A percentile compares a stretch with the other conserved stretches of the same genome.
phyloP scores from a whole-genome alignment of 2,113 vertebrate genomes.

The Nycticryphes semicollaris region DNA sequence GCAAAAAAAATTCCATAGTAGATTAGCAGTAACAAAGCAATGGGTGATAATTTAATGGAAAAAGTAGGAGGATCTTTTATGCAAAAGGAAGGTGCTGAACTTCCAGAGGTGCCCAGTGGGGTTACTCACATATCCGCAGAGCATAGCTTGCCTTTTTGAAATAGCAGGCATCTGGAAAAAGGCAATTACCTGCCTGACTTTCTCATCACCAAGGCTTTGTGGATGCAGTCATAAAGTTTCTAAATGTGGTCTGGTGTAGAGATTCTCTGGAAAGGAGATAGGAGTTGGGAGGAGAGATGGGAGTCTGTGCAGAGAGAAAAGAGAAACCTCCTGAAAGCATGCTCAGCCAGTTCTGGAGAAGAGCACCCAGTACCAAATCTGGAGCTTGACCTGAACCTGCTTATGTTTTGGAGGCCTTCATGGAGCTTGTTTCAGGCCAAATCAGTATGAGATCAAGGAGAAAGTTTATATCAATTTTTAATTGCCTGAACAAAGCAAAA shows the following conservation, averaged over 20 bases:
- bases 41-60: background rate
- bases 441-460: slow-evolving; percentile 33
- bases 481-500: slow-evolving; percentile 65
- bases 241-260: background rate
- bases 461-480: slow-evolving; percentile 36
- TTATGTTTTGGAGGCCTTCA: background rate
- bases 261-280: background rate
- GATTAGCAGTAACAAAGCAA: background rate
- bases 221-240: background rate
- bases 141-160: background rate
- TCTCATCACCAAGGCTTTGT: background rate
- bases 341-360: background rate
- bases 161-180: background rate
- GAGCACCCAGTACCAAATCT: background rate
- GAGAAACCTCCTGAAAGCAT: background rate
- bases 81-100: background rate
- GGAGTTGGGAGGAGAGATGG: background rate
- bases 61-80: background rate
- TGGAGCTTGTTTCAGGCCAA: slow-evolving; percentile 36
- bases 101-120: background rate
- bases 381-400: slow-evolving; percentile 9
- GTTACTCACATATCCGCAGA: background rate
- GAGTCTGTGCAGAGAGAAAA: background rate
- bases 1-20: background rate
- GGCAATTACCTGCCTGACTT: background rate